Evolutionary conservation across 2,797 vertebrate genomes (phyloP).

Genomic region (Phoebastria nigripes): DNA sequence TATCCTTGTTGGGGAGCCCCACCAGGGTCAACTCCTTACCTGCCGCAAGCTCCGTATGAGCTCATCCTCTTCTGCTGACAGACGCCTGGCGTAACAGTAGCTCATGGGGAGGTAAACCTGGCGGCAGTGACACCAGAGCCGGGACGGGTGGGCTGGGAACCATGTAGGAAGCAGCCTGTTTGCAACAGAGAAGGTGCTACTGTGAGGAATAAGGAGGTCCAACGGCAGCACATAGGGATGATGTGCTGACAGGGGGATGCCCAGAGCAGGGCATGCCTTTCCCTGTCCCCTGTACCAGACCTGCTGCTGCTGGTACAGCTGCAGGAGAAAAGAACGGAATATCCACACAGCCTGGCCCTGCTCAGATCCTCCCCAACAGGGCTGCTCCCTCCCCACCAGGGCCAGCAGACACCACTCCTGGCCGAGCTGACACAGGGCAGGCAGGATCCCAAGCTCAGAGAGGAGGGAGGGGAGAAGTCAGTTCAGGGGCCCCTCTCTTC

Average conservation of each 20-base stretch:
- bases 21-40: conserved; percentile 66
- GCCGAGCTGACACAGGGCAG: neutral
- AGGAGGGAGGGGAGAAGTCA: neutral
- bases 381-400: neutral
- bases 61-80: conserved; percentile 82
- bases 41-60: conserved; percentile 89
- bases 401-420: neutral
- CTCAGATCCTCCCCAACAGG: neutral
- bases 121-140: conserved; percentile 95
- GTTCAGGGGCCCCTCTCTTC: neutral
- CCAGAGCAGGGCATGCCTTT: neutral
- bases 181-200: neutral
- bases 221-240: neutral
- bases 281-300: neutral
- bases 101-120: conserved; percentile 98
- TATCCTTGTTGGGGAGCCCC: neutral
- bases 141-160: conserved; percentile 90
- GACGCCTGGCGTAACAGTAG: conserved; percentile 88
- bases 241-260: neutral
- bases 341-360: neutral
- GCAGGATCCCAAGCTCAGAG: neutral
- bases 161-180: conserved; percentile 88
- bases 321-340: neutral
- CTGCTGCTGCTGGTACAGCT: neutral
- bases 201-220: neutral